Evolutionary conservation across 2,113 vertebrate species (phyloP).

Genomic region (Macrotis lagotis): DNA sequence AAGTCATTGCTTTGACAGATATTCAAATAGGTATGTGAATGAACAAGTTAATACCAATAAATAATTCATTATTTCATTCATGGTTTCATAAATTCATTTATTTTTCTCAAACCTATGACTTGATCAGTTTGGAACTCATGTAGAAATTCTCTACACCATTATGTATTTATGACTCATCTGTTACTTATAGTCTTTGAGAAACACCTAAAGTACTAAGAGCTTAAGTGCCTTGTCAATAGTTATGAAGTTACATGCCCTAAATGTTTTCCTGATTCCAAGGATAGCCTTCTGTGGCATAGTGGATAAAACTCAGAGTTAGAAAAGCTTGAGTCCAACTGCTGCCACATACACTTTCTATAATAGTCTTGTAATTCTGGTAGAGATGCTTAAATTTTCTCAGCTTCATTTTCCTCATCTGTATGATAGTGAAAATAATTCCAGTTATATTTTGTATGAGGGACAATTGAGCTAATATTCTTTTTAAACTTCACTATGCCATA

Average conservation of each 20-base stretch:
- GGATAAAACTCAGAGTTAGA: not conserved
- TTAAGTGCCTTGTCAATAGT: not conserved
- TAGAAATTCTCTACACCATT: not conserved
- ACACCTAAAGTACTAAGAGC: not conserved
- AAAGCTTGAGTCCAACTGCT: not conserved
- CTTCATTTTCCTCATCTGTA: not conserved
- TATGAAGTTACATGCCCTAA: not conserved
- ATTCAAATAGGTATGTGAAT: not conserved
- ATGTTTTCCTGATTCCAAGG: not conserved
- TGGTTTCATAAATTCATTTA: not conserved
- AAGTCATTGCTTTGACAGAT: not conserved
- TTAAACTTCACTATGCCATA: not conserved
- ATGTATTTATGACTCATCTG: not conserved
- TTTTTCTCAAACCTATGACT: not conserved
- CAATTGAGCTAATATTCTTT: not conserved
- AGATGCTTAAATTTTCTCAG: not conserved
- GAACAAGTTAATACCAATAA: not conserved
- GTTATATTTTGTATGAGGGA: not conserved
- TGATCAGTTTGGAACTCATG: not conserved
- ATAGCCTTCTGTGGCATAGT: not conserved
- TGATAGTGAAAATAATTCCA: not conserved
- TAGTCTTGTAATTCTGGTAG: not conserved
- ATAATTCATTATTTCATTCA: not conserved
- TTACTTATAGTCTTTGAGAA: not conserved
- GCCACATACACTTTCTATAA: not conserved